These are phyloP conservation scores for Pteria penguin DNA, from an alignment of 2,888 invertebrate genomes.

Conservation along the genomic window DNA sequence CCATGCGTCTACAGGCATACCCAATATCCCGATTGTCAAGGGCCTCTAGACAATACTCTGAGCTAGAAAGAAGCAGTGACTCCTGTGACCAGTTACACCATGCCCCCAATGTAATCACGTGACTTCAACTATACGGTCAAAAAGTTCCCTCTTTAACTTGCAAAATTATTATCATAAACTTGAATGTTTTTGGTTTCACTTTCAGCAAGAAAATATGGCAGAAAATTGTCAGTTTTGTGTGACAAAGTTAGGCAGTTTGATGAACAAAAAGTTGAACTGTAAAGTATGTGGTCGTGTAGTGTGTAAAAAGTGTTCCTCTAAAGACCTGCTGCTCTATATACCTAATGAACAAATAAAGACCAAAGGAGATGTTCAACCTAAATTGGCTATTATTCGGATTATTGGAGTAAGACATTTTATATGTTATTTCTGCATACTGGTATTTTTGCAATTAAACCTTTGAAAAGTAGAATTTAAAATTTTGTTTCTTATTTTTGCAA, in stretches of 20 bases:
- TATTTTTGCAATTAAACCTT: too few species aligned
- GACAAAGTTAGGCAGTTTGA: conserved; percentile 52
- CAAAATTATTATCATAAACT: too few species aligned
- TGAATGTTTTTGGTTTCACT: conserved; percentile 3
- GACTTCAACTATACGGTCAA: too few species aligned
- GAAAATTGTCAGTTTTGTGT: conserved; percentile 61
- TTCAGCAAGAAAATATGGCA: conserved; percentile 67
- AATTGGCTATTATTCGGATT: conserved; percentile 67
- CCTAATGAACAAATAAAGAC: conserved; percentile 42
- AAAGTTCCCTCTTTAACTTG: too few species aligned
- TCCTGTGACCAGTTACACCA: too few species aligned
- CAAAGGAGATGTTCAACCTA: conserved; percentile 41
- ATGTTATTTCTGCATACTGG: not conserved
- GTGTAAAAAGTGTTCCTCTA: conserved; percentile 65
- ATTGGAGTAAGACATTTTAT: conserved; percentile 62
- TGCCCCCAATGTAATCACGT: too few species aligned
- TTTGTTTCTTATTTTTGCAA: too few species aligned
- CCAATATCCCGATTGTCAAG: too few species aligned
- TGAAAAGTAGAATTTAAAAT: too few species aligned
- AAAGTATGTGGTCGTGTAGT: conserved; percentile 65
- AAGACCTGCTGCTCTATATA: conserved; percentile 67
- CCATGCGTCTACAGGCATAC: too few species aligned
- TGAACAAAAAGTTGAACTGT: conserved; percentile 64
- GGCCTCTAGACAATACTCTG: too few species aligned
- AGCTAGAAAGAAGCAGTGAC: too few species aligned